Base-by-base conservation (phyloP, 1,140 invertebrate genomes). In the Cryptotermes secundus region DNA sequence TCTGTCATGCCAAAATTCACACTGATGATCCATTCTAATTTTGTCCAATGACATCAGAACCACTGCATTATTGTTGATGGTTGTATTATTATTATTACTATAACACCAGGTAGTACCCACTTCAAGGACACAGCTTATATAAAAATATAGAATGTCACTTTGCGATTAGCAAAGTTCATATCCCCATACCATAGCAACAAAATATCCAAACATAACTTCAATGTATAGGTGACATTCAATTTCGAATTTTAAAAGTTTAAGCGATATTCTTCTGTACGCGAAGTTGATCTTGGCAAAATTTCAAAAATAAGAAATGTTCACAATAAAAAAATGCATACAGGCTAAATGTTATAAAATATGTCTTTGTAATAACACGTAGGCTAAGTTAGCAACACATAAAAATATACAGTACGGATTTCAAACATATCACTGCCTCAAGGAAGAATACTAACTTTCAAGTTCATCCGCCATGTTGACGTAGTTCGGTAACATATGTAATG, bases 381-480 rank as follows among this genome's bases (percentile, higher is more conserved):
- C 59, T 31, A 72, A 9, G 7, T 72, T 31, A 31, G n/a, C 4
- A n/a, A 72, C 9, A 7, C 31, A n/a, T 12, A 31, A n/a, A 31
- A 31, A 72, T 12, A 83, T n/a, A 53, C 22, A n/a, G 34, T 83
- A 26, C 34, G 38, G 31, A 49, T 59, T 10, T 38, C 0, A 53
- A 53, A 45, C 34, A 82, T 80, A 82, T 42, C 6, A 36, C 14
- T 16, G 24, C 34, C 79, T 72, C 36, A 85, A 36, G 26, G 34
- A 53, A 83, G 81, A 82, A 83, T 83, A 87, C 87, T 86, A 82
- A 87, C 87, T 87, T 87, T 87, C 87, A 87, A 87, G 87, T 87
- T 87, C 85, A 85, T 87, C 87, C 86, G 87, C 87, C 87, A 87
- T 87, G 85, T 87, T 87, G 84, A 86, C 84, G 83, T 84, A 86